Conservation (phyloP, 92 coral and sea anemone genomes). For the Phenganax stokvisi region DNA sequence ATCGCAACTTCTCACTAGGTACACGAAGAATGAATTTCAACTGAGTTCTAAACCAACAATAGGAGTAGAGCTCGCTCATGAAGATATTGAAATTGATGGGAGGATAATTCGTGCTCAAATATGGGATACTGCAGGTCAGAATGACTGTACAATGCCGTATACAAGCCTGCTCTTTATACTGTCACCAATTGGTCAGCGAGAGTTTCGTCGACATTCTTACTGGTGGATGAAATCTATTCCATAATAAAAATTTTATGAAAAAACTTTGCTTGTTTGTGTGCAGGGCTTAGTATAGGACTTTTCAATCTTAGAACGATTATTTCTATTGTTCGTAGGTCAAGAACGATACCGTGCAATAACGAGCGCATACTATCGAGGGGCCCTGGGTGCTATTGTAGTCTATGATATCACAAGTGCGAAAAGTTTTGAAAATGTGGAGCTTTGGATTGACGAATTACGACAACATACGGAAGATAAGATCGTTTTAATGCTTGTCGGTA, state of each 20-base stretch:
- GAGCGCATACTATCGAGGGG: slow-evolving; percentile 97
- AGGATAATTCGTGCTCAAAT: slow-evolving; percentile 88
- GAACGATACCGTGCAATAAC: slow-evolving; percentile 99
- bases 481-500: slow-evolving; percentile 80
- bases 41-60: slow-evolving; percentile 96
- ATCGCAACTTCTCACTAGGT: slow-evolving; percentile 88
- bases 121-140: slow-evolving; percentile 95
- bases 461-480: slow-evolving; percentile 70
- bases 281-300: background rate
- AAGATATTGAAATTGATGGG: slow-evolving; percentile 73
- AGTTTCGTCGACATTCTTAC: too few relatives aligned
- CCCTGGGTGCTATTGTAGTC: slow-evolving; percentile 91
- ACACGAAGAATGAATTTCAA: slow-evolving; percentile 95
- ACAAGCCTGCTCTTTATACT: too few relatives aligned
- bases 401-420: slow-evolving; percentile 94
- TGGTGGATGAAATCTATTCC: too few relatives aligned
- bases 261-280: too few relatives aligned
- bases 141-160: too few relatives aligned
- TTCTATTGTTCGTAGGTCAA: slow-evolving; percentile 58
- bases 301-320: background rate
- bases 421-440: slow-evolving; percentile 79
- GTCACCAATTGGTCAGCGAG: too few relatives aligned
- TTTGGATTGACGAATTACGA: slow-evolving; percentile 79
- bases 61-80: slow-evolving; percentile 97
- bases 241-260: too few relatives aligned